Evolutionary conservation across 53 echinoderm and acorn worm genomes (phyloP).

Genomic region (Echinarachnius parma): DNA sequence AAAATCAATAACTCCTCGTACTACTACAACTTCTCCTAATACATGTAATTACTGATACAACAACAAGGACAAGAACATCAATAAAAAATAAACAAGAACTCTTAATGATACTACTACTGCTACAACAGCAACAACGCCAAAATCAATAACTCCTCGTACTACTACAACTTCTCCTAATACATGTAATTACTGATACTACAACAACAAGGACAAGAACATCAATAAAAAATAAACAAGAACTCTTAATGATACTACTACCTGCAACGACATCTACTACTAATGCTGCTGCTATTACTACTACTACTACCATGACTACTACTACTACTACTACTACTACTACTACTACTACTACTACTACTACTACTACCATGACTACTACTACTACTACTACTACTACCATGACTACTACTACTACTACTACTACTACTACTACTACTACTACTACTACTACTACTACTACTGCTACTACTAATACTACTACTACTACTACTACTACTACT

Average conservation of each 20-base stretch:
- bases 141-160: neutral
- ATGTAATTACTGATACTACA: neutral
- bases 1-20: neutral
- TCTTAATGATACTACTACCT: neutral
- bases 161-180: constrained; percentile 4
- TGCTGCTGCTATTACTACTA: constrained; percentile 5
- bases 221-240: neutral
- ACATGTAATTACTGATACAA: neutral
- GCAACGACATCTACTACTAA: neutral
- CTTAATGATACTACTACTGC: constrained; percentile 1
- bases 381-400: neutral
- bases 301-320: constrained; percentile 16
- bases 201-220: neutral
- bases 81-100: neutral
- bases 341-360: constrained; percentile 22
- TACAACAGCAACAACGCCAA: neutral
- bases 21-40: no score
- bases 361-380: constrained; percentile 16
- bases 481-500: constrained; percentile 19
- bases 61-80: neutral
- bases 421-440: constrained; percentile 19
- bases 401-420: constrained; percentile 5
- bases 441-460: constrained; percentile 22
- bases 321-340: constrained; percentile 19
- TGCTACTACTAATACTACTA: neutral